These are phyloP conservation scores for Lophochroa leadbeateri DNA, from an alignment of 2,113 vertebrate genomes.

Conservation along the genomic window DNA sequence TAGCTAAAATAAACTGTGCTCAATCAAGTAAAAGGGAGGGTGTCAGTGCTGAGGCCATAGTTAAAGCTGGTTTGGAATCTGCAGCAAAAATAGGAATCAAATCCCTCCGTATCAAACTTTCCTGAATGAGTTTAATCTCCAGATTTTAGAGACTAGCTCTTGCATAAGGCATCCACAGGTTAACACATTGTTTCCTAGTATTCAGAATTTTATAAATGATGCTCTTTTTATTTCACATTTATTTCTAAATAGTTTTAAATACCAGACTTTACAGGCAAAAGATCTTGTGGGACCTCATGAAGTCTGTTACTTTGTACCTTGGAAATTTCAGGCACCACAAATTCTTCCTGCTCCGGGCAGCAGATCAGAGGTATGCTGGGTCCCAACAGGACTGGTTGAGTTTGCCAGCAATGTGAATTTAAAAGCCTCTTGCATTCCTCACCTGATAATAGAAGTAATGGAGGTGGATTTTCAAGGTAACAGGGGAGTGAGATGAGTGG, in stretches of 20 bases:
- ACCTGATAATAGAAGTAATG: neutral
- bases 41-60: neutral
- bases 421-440: neutral
- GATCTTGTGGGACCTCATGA: neutral
- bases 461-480: neutral
- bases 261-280: neutral
- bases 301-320: neutral
- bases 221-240: neutral
- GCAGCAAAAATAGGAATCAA: neutral
- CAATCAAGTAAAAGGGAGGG: neutral
- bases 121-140: neutral
- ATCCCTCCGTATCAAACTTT: neutral
- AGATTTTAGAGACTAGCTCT: neutral
- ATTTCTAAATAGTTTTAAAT: neutral
- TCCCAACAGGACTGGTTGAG: neutral
- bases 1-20: constrained; percentile 63
- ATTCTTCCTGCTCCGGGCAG: neutral
- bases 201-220: neutral
- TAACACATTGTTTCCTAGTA: neutral
- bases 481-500: neutral
- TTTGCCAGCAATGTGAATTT: neutral
- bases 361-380: neutral
- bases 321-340: neutral
- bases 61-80: constrained; percentile 8
- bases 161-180: neutral